These are phyloP conservation scores for Myotis brandtii DNA, from an alignment of 2,113 vertebrate genomes.

Conservation along the genomic window DNA sequence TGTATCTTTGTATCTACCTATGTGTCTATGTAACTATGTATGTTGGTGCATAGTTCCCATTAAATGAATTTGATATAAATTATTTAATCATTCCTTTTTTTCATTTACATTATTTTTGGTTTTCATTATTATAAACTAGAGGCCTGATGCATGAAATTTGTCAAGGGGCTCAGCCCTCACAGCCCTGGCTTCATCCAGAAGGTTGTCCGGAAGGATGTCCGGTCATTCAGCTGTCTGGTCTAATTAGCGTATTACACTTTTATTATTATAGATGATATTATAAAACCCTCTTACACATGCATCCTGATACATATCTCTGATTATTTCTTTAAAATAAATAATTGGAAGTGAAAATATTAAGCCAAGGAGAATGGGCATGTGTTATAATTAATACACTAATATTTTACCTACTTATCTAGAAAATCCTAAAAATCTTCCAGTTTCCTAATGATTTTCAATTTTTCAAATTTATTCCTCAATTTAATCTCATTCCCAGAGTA, in stretches of 20 bases:
- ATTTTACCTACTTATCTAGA: neutral
- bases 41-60: neutral
- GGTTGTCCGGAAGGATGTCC: no score
- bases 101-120: neutral
- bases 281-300: neutral
- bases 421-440: neutral
- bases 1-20: neutral
- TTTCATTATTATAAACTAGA: neutral
- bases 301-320: neutral
- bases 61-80: neutral
- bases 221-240: no score
- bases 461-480: neutral
- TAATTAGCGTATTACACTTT: no score
- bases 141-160: no score
- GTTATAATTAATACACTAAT: neutral
- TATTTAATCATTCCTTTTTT: neutral
- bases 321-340: constrained; percentile 44
- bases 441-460: neutral
- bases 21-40: neutral
- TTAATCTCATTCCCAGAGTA: neutral
- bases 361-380: neutral
- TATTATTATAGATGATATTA: neutral
- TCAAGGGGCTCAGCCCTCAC: no score
- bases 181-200: no score
- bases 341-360: constrained; percentile 29